phyloP scores from a whole-genome alignment of 2,113 vertebrate genomes.

The Dipodomys ordii region DNA sequence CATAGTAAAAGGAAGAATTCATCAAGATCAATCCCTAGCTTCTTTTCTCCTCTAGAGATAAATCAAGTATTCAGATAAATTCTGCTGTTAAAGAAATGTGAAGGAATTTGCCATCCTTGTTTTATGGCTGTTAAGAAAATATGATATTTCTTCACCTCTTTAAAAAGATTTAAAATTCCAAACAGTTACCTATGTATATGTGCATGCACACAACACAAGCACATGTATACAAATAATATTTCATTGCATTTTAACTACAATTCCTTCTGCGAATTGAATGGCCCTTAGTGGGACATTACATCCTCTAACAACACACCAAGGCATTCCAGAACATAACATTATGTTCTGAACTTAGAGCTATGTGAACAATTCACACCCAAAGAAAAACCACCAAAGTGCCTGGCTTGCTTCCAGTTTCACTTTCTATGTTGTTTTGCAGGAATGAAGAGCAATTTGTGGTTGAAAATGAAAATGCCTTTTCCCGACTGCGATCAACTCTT shows the following conservation, averaged over 20 bases:
- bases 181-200: neutral
- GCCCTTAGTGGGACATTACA: slow-evolving; percentile 33
- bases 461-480: slow-evolving; percentile 72
- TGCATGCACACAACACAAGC: neutral
- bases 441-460: slow-evolving; percentile 68
- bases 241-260: slow-evolving; percentile 33
- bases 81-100: neutral
- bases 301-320: slow-evolving; percentile 15
- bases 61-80: slow-evolving; percentile 25
- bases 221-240: neutral
- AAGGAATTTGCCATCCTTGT: neutral
- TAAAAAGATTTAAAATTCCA: slow-evolving; percentile 40
- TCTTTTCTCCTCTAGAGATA: neutral
- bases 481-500: slow-evolving; percentile 50
- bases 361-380: slow-evolving; percentile 73
- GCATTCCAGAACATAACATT: slow-evolving; percentile 50
- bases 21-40: neutral
- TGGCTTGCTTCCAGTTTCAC: slow-evolving; percentile 63
- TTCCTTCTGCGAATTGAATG: slow-evolving; percentile 38
- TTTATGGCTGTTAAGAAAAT: neutral
- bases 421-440: slow-evolving; percentile 67
- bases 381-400: slow-evolving; percentile 61
- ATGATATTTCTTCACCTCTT: neutral
- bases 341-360: slow-evolving; percentile 67
- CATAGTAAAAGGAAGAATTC: neutral